Conservation (phyloP, 2,113 vertebrate genomes). For the Podarcis muralis region DNA sequence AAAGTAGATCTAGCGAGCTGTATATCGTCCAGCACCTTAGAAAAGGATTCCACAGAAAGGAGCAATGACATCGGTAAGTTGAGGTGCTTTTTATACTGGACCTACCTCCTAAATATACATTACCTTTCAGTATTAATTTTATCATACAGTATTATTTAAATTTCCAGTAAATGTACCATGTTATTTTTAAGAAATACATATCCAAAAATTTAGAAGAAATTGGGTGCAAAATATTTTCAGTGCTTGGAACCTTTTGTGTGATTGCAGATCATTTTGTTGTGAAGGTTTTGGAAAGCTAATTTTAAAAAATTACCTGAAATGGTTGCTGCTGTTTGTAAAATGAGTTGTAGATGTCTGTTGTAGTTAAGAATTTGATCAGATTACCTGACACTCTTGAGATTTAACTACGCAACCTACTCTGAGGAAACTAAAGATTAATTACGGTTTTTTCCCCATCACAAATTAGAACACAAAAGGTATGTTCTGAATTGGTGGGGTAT, state of each 20-base stretch:
- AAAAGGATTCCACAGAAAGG: slow-evolving; percentile 88
- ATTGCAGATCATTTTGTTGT: slow-evolving; percentile 19
- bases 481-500: background rate
- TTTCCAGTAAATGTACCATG: background rate
- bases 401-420: slow-evolving; percentile 3
- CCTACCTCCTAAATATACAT: slow-evolving; percentile 28
- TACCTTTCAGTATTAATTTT: slow-evolving; percentile 19
- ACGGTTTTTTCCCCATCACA: background rate
- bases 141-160: background rate
- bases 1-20: slow-evolving; percentile 87
- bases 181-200: background rate
- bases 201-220: slow-evolving; percentile 6
- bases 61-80: slow-evolving; percentile 92
- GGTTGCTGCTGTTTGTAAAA: background rate
- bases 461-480: background rate
- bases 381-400: background rate
- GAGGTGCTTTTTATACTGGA: slow-evolving; percentile 28
- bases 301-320: background rate
- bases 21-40: slow-evolving; percentile 77
- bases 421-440: background rate
- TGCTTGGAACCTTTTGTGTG: background rate
- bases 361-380: background rate
- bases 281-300: background rate
- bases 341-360: background rate
- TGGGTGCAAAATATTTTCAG: background rate